These are phyloP conservation scores for Sebastiscus tertius DNA, from an alignment of 2,797 vertebrate genomes.

Conservation along the genomic window DNA sequence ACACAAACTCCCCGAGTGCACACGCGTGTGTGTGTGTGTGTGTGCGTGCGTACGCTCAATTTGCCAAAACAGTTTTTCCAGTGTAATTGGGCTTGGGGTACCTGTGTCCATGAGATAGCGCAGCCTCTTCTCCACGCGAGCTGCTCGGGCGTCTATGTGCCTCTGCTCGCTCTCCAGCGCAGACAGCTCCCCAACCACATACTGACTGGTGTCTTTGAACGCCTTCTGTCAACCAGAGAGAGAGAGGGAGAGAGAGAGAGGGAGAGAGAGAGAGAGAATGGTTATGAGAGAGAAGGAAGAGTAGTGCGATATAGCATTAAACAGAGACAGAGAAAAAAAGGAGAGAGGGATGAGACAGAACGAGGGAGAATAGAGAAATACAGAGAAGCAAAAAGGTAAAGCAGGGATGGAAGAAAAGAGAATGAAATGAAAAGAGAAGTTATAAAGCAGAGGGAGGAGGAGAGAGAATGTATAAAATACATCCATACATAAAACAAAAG, in stretches of 20 bases:
- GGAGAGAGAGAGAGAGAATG: constrained; percentile 25
- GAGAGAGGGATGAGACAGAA: constrained; percentile 43
- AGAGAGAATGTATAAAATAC: background rate
- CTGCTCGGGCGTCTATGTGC: constrained; percentile 99
- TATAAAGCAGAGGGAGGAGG: constrained; percentile 50
- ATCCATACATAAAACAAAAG: constrained; percentile 2
- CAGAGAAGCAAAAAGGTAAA: constrained; percentile 20
- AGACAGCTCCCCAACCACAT: constrained; percentile 99
- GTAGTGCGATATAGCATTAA: constrained; percentile 62
- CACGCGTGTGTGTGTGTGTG: constrained; percentile 56
- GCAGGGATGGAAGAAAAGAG: constrained; percentile 5
- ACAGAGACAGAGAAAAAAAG: constrained; percentile 50
- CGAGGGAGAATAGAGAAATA: constrained; percentile 12
- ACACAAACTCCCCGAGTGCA: constrained; percentile 87
- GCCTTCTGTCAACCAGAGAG: constrained; percentile 94
- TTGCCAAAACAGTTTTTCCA: constrained; percentile 99
- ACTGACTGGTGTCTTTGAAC: constrained; percentile 99
- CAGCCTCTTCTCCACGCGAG: constrained; percentile 99
- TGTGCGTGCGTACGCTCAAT: constrained; percentile 95
- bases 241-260: constrained; percentile 56
- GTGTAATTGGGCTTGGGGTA: constrained; percentile 99
- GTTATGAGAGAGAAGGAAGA: constrained; percentile 53
- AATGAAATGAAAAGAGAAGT: background rate
- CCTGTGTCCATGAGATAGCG: constrained; percentile 99
- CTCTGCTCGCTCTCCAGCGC: constrained; percentile 99